Evolutionary conservation across 1,140 invertebrate species (phyloP).

Genomic region (Galleria mellonella): DNA sequence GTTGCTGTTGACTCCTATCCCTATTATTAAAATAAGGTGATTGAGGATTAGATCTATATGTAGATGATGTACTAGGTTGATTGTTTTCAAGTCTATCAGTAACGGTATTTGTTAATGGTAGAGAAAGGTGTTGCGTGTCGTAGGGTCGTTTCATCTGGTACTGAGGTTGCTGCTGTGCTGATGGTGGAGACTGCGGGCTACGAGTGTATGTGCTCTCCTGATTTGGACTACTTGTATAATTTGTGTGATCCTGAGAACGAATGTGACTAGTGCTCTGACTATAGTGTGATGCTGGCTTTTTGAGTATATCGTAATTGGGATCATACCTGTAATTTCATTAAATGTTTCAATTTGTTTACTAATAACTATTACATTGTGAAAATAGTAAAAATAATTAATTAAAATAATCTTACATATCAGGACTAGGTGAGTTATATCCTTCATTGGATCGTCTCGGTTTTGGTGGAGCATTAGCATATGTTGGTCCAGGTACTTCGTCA

Average conservation of each 20-base stretch:
- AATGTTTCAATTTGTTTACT: constrained; percentile 2
- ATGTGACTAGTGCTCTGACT: constrained; percentile 56
- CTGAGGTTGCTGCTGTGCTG: constrained; percentile 27
- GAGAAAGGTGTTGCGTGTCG: constrained; percentile 60
- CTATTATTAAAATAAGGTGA: constrained; percentile 67
- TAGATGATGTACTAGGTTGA: constrained; percentile 36
- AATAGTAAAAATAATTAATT: constrained; percentile 4
- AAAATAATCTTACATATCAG: constrained; percentile 67
- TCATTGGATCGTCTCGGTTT: constrained; percentile 86
- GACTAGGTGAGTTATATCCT: constrained; percentile 82
- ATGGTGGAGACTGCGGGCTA: constrained; percentile 45
- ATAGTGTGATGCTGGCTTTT: constrained; percentile 68
- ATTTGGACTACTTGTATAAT: constrained; percentile 41
- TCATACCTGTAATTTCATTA: constrained; percentile 63
- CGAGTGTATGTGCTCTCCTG: constrained; percentile 51
- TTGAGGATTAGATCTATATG: constrained; percentile 51
- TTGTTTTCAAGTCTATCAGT: constrained; percentile 55
- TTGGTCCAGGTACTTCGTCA: constrained; percentile 73
- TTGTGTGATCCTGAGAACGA: constrained; percentile 49
- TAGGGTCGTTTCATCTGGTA: constrained; percentile 55
- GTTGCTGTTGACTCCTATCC: constrained; percentile 58
- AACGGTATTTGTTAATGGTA: constrained; percentile 58
- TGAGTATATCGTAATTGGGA: constrained; percentile 71
- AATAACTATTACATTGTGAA: not conserved
- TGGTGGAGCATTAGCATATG: constrained; percentile 92